Evolutionary conservation across 2,888 invertebrate genomes (phyloP), one percentile per base, ranked within the genome.

Genomic region (Nycteola revayana): DNA sequence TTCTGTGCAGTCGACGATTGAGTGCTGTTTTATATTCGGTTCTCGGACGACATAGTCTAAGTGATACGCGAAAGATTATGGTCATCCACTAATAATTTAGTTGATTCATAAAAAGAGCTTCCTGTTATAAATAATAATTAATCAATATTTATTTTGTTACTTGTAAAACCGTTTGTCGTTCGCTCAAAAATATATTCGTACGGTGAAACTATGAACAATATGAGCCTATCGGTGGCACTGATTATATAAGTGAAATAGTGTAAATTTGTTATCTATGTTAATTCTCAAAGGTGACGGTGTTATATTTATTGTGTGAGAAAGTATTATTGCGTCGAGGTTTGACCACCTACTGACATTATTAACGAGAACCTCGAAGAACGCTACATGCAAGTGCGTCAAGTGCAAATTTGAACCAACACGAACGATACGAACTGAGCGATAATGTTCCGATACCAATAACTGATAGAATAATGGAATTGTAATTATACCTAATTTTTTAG

Each of bases 401-500:
- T 66, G 60, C 49, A 41, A 43, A 42, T 53, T 48, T 56, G 60
- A 55, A 49, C 56, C 50, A 40, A 34, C 11, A 21, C 32, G 27
- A 32, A 51, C 40, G 14, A 40, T 56, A 49, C 41, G 40, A 63
- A 58, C 49, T 59, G 60, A 64, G 61, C 59, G 56, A 48, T 29
- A 54, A 58, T 61, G 52, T 63, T 63, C 49, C 53, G 46, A 54
- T 29, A 29, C 29, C 46, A 55, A 49, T 59, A 51, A 71, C 67
- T 72, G 61, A 71, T 73, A 70, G 53, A 55, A 51, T 69, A 65
- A 60, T 46, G 63, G 65, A 66, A 67, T 66, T 71, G 62, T 68
- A 65, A 62, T 55, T 59, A 60, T 40, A 52, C 32, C 59, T 53
- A 55, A 49, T 71, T 72, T 66, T 71, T 61, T 70, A 66, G 64